Conservation (phyloP, 2,113 vertebrate genomes). For the Coreoperca whiteheadi region DNA sequence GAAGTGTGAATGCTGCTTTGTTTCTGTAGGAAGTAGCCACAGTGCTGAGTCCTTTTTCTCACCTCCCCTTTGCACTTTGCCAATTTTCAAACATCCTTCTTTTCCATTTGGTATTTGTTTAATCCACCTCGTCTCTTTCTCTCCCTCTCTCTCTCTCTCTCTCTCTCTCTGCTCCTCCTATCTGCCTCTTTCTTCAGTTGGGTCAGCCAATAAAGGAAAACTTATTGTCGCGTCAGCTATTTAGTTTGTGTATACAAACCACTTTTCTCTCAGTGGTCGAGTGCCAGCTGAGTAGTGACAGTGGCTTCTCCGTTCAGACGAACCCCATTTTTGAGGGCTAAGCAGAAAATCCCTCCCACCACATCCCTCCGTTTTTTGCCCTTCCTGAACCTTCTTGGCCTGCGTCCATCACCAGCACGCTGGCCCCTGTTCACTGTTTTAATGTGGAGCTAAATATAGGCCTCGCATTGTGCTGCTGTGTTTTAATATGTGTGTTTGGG, state of each 20-base stretch:
- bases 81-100: slow-evolving; percentile 22
- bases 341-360: slow-evolving; percentile 65
- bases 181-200: not conserved
- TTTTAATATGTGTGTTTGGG: slow-evolving; percentile 72
- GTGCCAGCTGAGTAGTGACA: slow-evolving; percentile 3
- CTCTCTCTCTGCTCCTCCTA: not conserved
- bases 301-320: slow-evolving; percentile 18
- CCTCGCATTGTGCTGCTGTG: slow-evolving; percentile 65
- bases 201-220: slow-evolving; percentile 33
- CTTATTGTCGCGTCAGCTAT: slow-evolving; percentile 32
- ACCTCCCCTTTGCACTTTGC: slow-evolving; percentile 1
- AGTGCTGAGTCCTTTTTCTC: not conserved
- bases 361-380: slow-evolving; percentile 58
- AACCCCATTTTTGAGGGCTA: slow-evolving; percentile 47
- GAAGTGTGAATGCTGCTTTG: slow-evolving; percentile 23
- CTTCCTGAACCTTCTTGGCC: slow-evolving; percentile 62
- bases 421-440: slow-evolving; percentile 63
- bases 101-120: slow-evolving; percentile 9
- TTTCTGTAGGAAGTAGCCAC: not conserved
- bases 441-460: slow-evolving; percentile 79
- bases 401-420: slow-evolving; percentile 54
- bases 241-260: slow-evolving; percentile 33
- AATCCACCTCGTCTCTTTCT: not conserved
- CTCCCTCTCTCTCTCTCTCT: not conserved
- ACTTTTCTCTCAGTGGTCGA: slow-evolving; percentile 1